Base-by-base conservation (phyloP, 2,113 vertebrate species). In the Paramormyrops kingsleyae region DNA sequence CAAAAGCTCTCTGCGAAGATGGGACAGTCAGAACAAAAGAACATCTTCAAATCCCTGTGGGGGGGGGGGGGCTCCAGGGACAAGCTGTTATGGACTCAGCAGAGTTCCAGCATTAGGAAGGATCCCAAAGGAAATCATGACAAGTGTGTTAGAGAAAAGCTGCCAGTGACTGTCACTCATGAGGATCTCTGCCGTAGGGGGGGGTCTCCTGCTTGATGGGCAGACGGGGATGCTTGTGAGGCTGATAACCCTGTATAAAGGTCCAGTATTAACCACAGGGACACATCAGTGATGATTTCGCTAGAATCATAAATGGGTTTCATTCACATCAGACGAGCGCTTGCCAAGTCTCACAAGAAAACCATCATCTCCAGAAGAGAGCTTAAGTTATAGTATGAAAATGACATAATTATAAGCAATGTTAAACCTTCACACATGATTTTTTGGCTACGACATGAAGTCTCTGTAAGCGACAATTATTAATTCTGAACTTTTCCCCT, bases 401-500 rank as follows among this genome's bases (percentile, higher is more conserved):
- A 52, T 19, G 50, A 52, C 50, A 52, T 19, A 52, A 52, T 52
- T 52, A 52, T 52, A 52, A 17, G 15, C 15, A 52, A 52, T 52
- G 50, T 17, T 52, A 52, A 52, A 17, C 4, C 50, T 52, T 42
- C 31, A 2, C 31, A 31, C n/a, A 9, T 27, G n/a, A 10, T 66
- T 10, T 80, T 35, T 19, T 35, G 74, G 7, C 1, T 83, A 39
- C 17, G 3, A 7, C 9, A 17, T n/a, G 44, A 47, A 84, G 24
- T 4, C 7, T 24, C 44, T 84, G 21, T n/a, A 47, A 47, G 39
- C 19, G 6, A 47, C 17, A 84, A n/a, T 21, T n/a, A 84, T 46
- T 84, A 84, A 84, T 12, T 24, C 21, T 46, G 8, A 47, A 47
- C 21, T 70, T 90, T 42, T 92, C 85, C 84, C 92, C 62, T 87